These are phyloP conservation scores for Tyrophagus putrescentiae DNA, from an alignment of 1,140 invertebrate genomes.

Conservation along the genomic window DNA sequence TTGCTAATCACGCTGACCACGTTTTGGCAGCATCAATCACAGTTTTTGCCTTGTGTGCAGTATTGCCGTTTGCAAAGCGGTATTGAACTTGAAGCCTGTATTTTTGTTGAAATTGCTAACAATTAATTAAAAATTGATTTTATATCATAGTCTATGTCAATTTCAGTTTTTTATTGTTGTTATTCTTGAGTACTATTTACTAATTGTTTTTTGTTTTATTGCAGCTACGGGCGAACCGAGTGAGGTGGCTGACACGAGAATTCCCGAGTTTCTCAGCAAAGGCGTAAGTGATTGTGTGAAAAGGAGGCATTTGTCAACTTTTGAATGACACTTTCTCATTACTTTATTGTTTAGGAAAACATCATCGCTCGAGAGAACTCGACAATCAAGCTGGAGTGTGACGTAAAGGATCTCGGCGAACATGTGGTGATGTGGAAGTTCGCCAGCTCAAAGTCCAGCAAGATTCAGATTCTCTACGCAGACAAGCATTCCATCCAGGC, in stretches of 20 bases:
- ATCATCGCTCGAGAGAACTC: not conserved
- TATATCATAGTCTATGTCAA: too few relatives aligned
- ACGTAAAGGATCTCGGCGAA: slow-evolving; percentile 10
- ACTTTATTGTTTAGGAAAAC: not conserved
- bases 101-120: too few relatives aligned
- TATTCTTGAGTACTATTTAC: too few relatives aligned
- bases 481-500: not conserved
- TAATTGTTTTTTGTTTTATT: not conserved
- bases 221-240: not conserved
- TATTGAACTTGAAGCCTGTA: too few relatives aligned
- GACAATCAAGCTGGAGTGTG: not conserved
- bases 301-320: not conserved
- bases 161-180: too few relatives aligned
- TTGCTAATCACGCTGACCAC: too few relatives aligned
- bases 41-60: too few relatives aligned
- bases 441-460: not conserved
- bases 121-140: too few relatives aligned
- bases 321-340: not conserved
- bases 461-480: not conserved
- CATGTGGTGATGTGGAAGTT: slow-evolving; percentile 10
- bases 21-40: too few relatives aligned
- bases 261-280: slow-evolving; percentile 5
- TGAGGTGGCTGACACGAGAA: not conserved
- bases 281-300: not conserved
- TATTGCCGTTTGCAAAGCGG: too few relatives aligned